phyloP scores from a whole-genome alignment of 2,797 vertebrate genomes.

The Gastrophryne carolinensis region DNA sequence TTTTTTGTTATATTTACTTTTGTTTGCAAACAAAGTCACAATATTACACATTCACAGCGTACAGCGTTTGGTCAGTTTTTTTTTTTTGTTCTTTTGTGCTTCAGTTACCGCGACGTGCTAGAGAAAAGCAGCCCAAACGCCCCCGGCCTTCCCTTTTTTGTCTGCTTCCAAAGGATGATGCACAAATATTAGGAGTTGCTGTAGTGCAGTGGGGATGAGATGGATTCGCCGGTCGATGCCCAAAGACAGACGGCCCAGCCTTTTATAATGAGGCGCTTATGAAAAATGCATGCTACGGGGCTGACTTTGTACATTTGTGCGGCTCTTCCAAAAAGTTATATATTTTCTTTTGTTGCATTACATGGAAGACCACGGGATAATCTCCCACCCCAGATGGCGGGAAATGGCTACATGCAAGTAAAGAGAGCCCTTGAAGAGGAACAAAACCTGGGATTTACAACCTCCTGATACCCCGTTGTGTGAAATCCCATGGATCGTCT shows the following conservation, averaged over 20 bases:
- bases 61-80: slow-evolving; percentile 17
- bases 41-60: slow-evolving; percentile 52
- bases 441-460: neutral
- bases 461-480: too few relatives aligned
- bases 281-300: neutral
- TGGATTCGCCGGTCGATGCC: neutral
- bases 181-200: slow-evolving; percentile 6
- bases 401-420: too few relatives aligned
- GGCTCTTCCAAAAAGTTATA: neutral
- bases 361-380: neutral
- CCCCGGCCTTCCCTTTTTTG: slow-evolving; percentile 8
- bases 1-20: neutral
- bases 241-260: neutral
- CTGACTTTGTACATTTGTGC: neutral
- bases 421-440: too few relatives aligned
- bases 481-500: too few relatives aligned
- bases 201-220: slow-evolving; percentile 1
- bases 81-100: slow-evolving; percentile 1
- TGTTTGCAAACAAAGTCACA: slow-evolving; percentile 52
- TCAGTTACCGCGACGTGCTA: neutral
- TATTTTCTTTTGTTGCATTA: neutral
- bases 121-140: neutral
- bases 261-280: neutral
- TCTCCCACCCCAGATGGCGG: neutral
- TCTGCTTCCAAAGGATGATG: slow-evolving; percentile 5